Evolutionary conservation across 2,888 invertebrate species (phyloP).

Genomic region (Baccha elongata): DNA sequence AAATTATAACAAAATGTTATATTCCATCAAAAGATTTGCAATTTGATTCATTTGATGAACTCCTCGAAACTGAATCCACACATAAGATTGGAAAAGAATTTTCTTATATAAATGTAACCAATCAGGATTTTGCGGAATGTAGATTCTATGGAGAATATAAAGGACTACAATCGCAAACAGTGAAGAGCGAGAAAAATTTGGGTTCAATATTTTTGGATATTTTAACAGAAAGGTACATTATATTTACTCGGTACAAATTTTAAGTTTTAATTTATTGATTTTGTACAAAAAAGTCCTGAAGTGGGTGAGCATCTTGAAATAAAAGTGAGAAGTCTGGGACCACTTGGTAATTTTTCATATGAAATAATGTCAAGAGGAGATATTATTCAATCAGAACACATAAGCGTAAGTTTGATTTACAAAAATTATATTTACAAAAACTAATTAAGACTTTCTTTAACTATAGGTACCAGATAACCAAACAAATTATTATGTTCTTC

Average conservation of each 20-base stretch:
- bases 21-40: background rate
- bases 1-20: background rate
- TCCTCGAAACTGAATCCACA: no score
- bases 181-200: background rate
- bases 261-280: no score
- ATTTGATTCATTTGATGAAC: background rate
- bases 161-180: background rate
- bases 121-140: background rate
- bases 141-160: slow-evolving; percentile 14
- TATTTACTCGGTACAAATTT: background rate
- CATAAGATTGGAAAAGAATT: background rate
- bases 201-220: slow-evolving; percentile 10
- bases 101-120: background rate
- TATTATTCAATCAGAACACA: slow-evolving; percentile 89
- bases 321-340: slow-evolving; percentile 87
- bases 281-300: slow-evolving; percentile 83
- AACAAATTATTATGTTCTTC: no score
- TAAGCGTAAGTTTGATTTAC: slow-evolving; percentile 83
- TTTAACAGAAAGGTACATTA: slow-evolving; percentile 25
- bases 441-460: no score
- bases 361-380: slow-evolving; percentile 93
- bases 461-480: no score
- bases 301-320: slow-evolving; percentile 89
- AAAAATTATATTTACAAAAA: background rate
- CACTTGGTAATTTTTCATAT: slow-evolving; percentile 89